Percentiles rank a stretch among this genome's conserved stretches.
These are phyloP conservation scores for Trematomus loennbergii DNA, from an alignment of 2,113 vertebrate species.

Conservation along the genomic window DNA sequence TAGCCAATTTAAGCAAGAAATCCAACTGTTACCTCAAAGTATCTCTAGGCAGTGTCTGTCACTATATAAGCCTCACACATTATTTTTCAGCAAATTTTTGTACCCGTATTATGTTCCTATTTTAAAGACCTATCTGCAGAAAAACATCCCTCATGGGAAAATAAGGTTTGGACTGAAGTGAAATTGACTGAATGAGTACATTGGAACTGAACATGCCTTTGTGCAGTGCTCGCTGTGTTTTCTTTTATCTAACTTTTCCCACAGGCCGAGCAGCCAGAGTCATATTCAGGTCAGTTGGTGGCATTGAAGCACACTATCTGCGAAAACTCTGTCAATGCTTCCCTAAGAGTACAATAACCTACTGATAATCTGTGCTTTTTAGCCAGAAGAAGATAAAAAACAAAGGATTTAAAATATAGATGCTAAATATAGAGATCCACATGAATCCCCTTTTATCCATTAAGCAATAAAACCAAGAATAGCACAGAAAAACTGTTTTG, in stretches of 20 bases:
- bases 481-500: background rate
- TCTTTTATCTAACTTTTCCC: constrained; percentile 42
- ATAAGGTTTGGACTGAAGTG: constrained; percentile 25
- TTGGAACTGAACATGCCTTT: constrained; percentile 34
- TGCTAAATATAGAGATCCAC: background rate
- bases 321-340: background rate
- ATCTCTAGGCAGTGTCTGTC: background rate
- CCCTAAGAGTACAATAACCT: background rate
- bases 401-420: background rate
- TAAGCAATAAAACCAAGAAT: background rate
- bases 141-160: constrained; percentile 22
- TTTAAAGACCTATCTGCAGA: constrained; percentile 28
- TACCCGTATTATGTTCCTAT: constrained; percentile 7
- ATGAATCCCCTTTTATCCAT: background rate
- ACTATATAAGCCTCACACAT: background rate
- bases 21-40: background rate
- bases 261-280: constrained; percentile 15
- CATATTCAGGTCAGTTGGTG: constrained; percentile 26
- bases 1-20: background rate
- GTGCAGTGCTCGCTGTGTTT: background rate
- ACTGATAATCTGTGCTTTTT: background rate
- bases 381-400: background rate
- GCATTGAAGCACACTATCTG: constrained; percentile 18
- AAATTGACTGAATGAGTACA: constrained; percentile 34
- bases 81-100: background rate